Evolutionary conservation across 1,140 invertebrate genomes (phyloP).

Genomic region (Parasteatoda tepidariorum): DNA sequence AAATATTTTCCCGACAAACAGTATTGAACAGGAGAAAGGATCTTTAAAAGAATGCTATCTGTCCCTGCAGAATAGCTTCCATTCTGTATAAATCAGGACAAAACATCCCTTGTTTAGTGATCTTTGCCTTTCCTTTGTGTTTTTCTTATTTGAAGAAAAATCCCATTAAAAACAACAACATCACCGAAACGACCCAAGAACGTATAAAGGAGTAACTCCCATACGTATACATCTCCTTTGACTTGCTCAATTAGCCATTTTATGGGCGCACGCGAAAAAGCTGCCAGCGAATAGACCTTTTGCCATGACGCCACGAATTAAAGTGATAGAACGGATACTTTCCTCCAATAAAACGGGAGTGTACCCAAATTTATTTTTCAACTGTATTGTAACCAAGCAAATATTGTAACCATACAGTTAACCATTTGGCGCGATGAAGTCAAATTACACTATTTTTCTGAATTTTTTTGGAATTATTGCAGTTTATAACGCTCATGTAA

Average conservation of each 20-base stretch:
- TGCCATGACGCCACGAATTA: slow-evolving; percentile 23
- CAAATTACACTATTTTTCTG: too few species aligned
- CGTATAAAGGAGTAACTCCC: slow-evolving; percentile 24
- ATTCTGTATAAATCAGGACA: slow-evolving; percentile 9
- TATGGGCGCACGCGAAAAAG: slow-evolving; percentile 42
- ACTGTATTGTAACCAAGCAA: too few species aligned
- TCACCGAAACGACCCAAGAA: not conserved
- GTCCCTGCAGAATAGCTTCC: not conserved
- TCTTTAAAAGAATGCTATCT: not conserved
- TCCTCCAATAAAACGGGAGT: not conserved
- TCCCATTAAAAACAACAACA: slow-evolving; percentile 44
- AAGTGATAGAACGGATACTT: not conserved
- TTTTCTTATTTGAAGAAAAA: slow-evolving; percentile 29
- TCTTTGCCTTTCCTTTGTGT: not conserved
- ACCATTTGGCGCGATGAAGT: too few species aligned
- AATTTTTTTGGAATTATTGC: too few species aligned
- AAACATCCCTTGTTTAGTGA: not conserved
- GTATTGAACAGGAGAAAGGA: slow-evolving; percentile 6
- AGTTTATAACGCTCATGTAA: too few species aligned
- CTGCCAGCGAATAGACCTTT: slow-evolving; percentile 14
- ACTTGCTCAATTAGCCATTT: slow-evolving; percentile 56
- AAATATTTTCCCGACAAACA: slow-evolving; percentile 47
- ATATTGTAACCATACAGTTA: too few species aligned
- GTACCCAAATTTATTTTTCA: slow-evolving; percentile 13
- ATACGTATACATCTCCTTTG: slow-evolving; percentile 46